Percentiles rank a stretch among this genome's conserved stretches.
phyloP scores from a whole-genome alignment of 2,113 vertebrate species.

The Ceyx cyanopectus region DNA sequence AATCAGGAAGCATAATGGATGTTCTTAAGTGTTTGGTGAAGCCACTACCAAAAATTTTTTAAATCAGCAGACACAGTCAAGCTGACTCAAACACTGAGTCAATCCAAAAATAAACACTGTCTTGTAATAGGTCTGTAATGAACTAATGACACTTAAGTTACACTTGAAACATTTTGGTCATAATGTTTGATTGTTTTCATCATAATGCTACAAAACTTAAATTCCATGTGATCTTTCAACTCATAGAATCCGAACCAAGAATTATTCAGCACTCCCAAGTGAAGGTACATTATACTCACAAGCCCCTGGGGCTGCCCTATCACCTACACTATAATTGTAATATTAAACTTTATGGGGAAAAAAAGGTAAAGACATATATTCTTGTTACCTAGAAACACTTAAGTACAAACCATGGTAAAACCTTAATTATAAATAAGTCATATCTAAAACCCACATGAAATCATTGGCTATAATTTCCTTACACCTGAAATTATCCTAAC shows the following conservation, averaged over 20 bases:
- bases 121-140: neutral
- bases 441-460: neutral
- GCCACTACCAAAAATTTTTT: neutral
- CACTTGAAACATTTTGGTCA: neutral
- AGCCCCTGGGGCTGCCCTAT: neutral
- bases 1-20: neutral
- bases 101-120: neutral
- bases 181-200: neutral
- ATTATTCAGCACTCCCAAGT: neutral
- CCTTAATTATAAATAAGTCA: neutral
- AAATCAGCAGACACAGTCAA: neutral
- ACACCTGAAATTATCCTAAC: neutral
- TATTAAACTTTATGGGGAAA: neutral
- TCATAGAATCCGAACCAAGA: neutral
- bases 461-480: neutral
- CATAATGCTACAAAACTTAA: neutral
- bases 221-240: neutral
- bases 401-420: neutral
- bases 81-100: neutral
- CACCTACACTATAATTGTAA: neutral
- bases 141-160: neutral
- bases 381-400: neutral
- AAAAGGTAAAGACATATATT: neutral
- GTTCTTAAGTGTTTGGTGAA: neutral
- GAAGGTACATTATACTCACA: accelerated